A percentile compares a stretch with the other conserved stretches of the same genome.
Evolutionary conservation across 2,797 vertebrate genomes (phyloP).

Genomic region (Dipus sagitta): DNA sequence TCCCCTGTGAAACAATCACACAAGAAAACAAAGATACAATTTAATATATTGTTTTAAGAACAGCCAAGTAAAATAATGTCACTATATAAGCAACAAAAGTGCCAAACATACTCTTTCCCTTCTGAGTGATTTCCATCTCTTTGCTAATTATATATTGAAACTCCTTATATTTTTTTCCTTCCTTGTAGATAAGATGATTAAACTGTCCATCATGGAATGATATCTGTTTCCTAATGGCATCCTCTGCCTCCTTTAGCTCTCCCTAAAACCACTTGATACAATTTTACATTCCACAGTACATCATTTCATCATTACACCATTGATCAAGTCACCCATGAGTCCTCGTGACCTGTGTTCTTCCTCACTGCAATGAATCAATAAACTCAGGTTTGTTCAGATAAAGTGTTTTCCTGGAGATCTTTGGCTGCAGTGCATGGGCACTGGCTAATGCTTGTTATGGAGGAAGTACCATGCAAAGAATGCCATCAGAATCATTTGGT

Average conservation of each 20-base stretch:
- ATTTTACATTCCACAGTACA: not conserved
- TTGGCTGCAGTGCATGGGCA: not conserved
- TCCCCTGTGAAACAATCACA: not conserved
- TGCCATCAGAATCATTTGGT: not conserved
- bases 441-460: not conserved
- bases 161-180: not conserved
- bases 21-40: not conserved
- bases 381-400: not conserved
- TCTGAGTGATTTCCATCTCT: not conserved
- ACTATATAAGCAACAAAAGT: conserved; percentile 24
- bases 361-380: not conserved
- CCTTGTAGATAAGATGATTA: not conserved
- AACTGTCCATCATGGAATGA: not conserved
- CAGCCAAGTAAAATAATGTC: not conserved
- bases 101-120: not conserved
- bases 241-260: not conserved
- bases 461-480: not conserved
- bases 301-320: not conserved
- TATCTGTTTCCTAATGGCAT: not conserved
- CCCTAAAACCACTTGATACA: not conserved
- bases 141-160: not conserved
- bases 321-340: not conserved
- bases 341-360: not conserved
- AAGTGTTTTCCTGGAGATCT: not conserved
- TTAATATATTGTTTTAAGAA: conserved; percentile 25